Evolutionary conservation across 1,140 invertebrate genomes (phyloP), one percentile per base, ranked within the genome.

Genomic region (Oreohelix idahoensis): DNA sequence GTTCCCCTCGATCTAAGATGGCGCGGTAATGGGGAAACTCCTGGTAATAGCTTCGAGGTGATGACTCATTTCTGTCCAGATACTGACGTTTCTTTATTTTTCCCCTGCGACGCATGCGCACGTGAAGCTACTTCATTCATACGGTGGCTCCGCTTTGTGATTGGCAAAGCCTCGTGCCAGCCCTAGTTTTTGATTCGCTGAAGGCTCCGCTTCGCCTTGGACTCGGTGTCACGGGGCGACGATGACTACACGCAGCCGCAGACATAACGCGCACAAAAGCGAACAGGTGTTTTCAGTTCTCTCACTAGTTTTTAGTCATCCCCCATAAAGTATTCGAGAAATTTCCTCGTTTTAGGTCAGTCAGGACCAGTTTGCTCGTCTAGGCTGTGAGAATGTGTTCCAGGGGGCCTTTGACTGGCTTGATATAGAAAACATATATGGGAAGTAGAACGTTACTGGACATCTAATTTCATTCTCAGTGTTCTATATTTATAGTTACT

Each of bases 1-100:
- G 77, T 71, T 80, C n/a, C 26, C 69, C 79, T 73, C 79, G 79
- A 39, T 49, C n/a, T n/a, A n/a, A 80, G 79, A 32, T 70, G 79
- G 79, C 79, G 79, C 42, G 32, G 45, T 26, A 36, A 38, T 80
- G 38, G 53, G n/a, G 79, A 51, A 80, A 80, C 38, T 39, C 79
- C 79, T 79, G 35, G 66, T 51, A n/a, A 80, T 15, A n/a, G 26
- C 49, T 15, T 32, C 79, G 42, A 45, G 42, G 36, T 35, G n/a
- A 79, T 79, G 77, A 79, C 26, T 79, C 77, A 79, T 79, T 32
- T 45, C 32, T 13, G 36, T 69, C 58, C n/a, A n/a, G n/a, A n/a
- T 11, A 71, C 17, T 36, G 63, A 32, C n/a, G 17, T 51, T 73
- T n/a, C 26, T 8, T n/a, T 1, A n/a, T 39, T 32, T 32, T 32